Evolutionary conservation across 2,888 invertebrate species (phyloP), one percentile per base, ranked within the genome.

Genomic region (Caenorhabditis macrosperma): DNA sequence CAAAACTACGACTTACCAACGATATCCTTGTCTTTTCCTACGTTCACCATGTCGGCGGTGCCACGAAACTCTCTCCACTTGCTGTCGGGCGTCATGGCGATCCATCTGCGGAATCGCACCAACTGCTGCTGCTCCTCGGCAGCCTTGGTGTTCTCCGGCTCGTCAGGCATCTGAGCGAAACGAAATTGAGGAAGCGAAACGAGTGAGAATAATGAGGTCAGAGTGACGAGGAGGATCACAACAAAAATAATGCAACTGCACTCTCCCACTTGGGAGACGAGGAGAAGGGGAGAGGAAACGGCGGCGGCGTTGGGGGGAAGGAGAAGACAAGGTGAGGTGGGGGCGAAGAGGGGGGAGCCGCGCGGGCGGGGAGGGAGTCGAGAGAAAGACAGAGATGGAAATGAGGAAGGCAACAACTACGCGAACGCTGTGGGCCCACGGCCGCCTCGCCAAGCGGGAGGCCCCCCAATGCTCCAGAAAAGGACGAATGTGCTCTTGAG

Each of bases 31-130:
- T 48, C 41, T 20, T 24, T 22, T 22, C 52, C 60, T 20, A 60
- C 22, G 33, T 60, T 24, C 4, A 60, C 60, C 38, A 44, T 60
- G 3, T 38, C 69, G 5, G 60, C 28, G 12, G 69, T 69, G 7
- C 69, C 69, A 41, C 69, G 35, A 30, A 52, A 69, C 33, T 69
- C 69, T 44, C 69, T 38, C 52, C 52, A 69, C 7, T 60, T 60
- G 10, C 50, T 48, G 33, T 69, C 69, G 10, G 50, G 50, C 4
- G 69, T 60, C 69, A 52, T 60, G 12, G 52, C 60, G 2, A 69
- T 69, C 60, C 69, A 69, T 41, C 69, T 38, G 6, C 69, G 60
- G 30, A 69, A 69, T 26, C 69, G 24, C 5, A 60, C 60, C 33
- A 50, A 2, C 6, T 57, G 33, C 12, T 68, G 35, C 22, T 52